Conservation (phyloP, 2,113 vertebrate genomes). For the Chamaea fasciata region DNA sequence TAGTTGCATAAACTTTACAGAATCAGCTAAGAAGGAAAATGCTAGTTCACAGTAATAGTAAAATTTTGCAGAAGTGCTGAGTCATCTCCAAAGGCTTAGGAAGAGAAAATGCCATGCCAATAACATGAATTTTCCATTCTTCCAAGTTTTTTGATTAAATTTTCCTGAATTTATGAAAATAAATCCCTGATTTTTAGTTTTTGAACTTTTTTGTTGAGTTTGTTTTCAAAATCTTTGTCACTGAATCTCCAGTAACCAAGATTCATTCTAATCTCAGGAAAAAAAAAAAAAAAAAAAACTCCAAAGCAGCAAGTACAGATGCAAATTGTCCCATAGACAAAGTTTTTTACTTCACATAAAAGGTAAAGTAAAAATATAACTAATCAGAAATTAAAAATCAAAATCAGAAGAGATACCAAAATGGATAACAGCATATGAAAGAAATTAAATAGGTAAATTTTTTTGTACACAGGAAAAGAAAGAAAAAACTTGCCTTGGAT, state of each 20-base stretch:
- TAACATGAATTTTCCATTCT: neutral
- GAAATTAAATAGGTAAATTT: neutral
- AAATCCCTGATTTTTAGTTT: neutral
- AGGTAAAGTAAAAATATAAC: neutral
- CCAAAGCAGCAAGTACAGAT: neutral
- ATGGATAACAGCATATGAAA: neutral
- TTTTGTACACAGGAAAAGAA: neutral
- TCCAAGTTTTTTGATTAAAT: neutral
- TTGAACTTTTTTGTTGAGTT: neutral
- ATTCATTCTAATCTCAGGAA: neutral
- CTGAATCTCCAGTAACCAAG: neutral
- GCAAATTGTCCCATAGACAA: neutral
- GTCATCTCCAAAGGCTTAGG: neutral
- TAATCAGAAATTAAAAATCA: neutral
- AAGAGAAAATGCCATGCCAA: neutral
- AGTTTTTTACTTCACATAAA: neutral
- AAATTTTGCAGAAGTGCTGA: neutral
- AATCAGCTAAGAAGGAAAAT: neutral
- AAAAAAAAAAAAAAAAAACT: neutral
- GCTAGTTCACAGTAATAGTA: neutral
- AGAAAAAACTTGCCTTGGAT: neutral
- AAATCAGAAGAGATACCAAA: neutral
- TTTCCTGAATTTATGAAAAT: neutral
- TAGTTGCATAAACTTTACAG: neutral
- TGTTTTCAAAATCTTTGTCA: neutral